Evolutionary conservation across 2,113 vertebrate species (phyloP), one percentile per base, ranked within the genome.

Genomic region (Gila orcuttii): DNA sequence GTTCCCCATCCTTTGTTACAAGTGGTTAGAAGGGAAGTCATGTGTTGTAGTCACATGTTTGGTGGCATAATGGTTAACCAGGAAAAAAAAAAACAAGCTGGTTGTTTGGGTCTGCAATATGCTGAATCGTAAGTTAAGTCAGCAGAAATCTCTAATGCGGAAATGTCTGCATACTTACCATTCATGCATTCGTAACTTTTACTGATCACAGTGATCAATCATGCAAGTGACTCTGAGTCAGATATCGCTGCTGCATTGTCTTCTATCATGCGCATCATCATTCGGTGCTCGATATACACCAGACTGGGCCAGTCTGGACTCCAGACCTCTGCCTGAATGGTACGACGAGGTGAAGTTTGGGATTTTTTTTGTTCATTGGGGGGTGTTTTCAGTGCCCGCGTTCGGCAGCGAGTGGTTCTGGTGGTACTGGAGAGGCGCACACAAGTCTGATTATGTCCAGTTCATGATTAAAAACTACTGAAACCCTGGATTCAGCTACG

Each of bases 391-490:
- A 1, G 97, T 98, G 0, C 97, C 97, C 0, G 95, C 94, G 11
- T 98, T 96, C 88, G 94, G 91, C 33, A 98, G 96, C 76, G 98
- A 99, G 94, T 99, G 98, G 98, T 99, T 99, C 92, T 99, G 98
- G 98, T 99, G 97, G 97, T 85, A 96, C 92, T 99, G 97, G 97
- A 87, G 89, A 91, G 96, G 95, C 0, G 73, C 91, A 69, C 74
- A 59, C 23, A 52, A 52, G 0, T 80, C 92, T 0, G 77, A 88
- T 3, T 97, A 94, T n/a, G 86, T 94, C 85, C 6, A 0, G 23
- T 99, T 93, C 93, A 95, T 99, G 96, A 25, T 1, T 0, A 9
- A 89, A 21, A 96, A 96, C 83, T 98, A 96, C n/a, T n/a, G n/a
- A n/a, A n/a, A n/a, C 0, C 97, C 96, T 0, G 94, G 91, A 3